These are phyloP conservation scores for Ciconia boyciana DNA, from an alignment of 2,113 vertebrate species.

Conservation along the genomic window DNA sequence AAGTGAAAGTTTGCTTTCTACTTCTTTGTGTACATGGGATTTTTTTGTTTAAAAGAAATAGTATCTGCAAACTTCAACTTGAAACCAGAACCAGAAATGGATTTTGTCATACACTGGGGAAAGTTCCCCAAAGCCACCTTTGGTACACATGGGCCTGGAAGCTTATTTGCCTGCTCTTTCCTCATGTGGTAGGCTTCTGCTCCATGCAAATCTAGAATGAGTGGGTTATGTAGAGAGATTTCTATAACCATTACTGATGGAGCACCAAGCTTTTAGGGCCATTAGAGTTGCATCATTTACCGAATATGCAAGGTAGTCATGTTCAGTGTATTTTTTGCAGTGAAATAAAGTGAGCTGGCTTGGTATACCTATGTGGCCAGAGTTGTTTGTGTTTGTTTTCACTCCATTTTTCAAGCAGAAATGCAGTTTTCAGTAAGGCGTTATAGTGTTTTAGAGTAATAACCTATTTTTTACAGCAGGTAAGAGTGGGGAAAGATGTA, in stretches of 20 bases:
- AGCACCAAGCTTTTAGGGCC: background rate
- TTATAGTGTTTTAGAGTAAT: background rate
- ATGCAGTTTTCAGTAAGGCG: background rate
- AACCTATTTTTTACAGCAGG: background rate
- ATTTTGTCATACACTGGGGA: background rate
- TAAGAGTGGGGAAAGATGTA: background rate
- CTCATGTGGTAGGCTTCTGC: background rate
- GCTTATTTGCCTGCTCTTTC: background rate
- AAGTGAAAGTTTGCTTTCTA: background rate
- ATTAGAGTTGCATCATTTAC: background rate
- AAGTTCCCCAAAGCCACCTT: background rate
- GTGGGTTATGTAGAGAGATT: background rate
- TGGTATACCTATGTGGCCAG: background rate
- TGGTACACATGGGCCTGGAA: background rate
- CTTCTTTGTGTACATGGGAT: background rate
- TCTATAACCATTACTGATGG: background rate
- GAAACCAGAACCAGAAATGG: background rate
- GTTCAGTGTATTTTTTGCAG: background rate
- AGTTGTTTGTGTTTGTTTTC: background rate
- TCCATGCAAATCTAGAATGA: background rate
- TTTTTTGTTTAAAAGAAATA: background rate
- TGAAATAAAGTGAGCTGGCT: background rate
- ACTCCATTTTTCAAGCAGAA: background rate
- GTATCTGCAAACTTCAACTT: background rate
- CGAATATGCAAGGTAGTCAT: background rate